A percentile compares a stretch with the other conserved stretches of the same genome.
Conservation (phyloP, 2,888 invertebrate species). For the Criorhina ranunculi region DNA sequence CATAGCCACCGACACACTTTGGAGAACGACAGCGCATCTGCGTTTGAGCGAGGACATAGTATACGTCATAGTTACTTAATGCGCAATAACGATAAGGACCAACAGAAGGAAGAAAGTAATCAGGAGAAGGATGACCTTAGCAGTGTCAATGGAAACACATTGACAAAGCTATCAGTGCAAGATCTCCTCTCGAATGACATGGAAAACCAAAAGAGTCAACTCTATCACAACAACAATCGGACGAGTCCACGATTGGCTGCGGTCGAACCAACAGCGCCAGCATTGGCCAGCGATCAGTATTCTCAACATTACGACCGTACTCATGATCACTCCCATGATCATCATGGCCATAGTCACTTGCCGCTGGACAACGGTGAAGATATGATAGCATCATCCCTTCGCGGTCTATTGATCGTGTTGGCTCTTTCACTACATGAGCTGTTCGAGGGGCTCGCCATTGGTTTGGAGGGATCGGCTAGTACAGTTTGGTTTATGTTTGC, state of each 20-base stretch:
- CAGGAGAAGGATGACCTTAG: conserved; percentile 9
- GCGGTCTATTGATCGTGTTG: conserved; percentile 91
- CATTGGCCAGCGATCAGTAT: conserved; percentile 28
- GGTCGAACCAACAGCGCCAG: conserved; percentile 25
- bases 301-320: conserved; percentile 31
- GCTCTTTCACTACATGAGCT: conserved; percentile 94
- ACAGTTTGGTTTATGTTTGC: conserved; percentile 92
- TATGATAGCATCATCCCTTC: conserved; percentile 84
- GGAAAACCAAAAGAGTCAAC: conserved; percentile 78
- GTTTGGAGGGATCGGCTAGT: conserved; percentile 88
- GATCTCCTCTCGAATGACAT: conserved; percentile 80
- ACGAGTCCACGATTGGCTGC: background rate
- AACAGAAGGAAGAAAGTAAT: background rate
- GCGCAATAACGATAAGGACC: conserved; percentile 18
- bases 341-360: conserved; percentile 79
- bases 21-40: conserved; percentile 79
- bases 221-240: background rate
- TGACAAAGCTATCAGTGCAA: conserved; percentile 78
- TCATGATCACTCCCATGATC: conserved; percentile 62
- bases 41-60: conserved; percentile 82
- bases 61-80: conserved; percentile 81
- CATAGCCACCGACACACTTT: conserved; percentile 84
- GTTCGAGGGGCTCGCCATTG: conserved; percentile 94
- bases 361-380: conserved; percentile 82
- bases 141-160: background rate